Evolutionary conservation across 30 jellyfish, hydroid and myxozoan genomes (phyloP).

Genomic region (Turritopsis rubra): DNA sequence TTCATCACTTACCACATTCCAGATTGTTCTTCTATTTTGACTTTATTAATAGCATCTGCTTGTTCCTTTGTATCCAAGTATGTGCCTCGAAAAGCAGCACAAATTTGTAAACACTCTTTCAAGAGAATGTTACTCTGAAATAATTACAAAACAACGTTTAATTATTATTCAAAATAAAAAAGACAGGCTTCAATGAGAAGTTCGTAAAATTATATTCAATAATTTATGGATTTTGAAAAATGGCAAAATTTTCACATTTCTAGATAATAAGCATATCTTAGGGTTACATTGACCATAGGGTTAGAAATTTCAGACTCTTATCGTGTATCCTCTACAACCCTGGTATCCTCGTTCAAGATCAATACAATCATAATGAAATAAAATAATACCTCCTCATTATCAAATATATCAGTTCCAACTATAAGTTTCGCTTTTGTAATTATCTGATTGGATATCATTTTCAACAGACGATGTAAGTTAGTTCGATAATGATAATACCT

Average conservation of each 20-base stretch:
- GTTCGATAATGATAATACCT: conserved; percentile 51
- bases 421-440: conserved; percentile 50
- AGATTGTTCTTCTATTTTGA: conserved; percentile 51
- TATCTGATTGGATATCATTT: conserved; percentile 61
- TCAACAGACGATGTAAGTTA: conserved; percentile 43
- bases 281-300: too few relatives aligned
- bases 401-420: conserved; percentile 42
- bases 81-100: conserved; percentile 81
- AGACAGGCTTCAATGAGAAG: not conserved
- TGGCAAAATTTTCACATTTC: not conserved
- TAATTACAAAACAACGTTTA: not conserved
- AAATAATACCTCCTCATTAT: conserved; percentile 43
- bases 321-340: too few relatives aligned
- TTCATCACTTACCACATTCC: conserved; percentile 3
- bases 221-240: too few relatives aligned
- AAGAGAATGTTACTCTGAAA: conserved; percentile 51
- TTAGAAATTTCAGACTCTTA: too few relatives aligned
- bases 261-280: too few relatives aligned
- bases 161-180: too few relatives aligned
- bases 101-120: conserved; percentile 60
- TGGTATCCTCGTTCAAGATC: too few relatives aligned
- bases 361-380: not conserved
- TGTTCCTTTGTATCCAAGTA: conserved; percentile 70
- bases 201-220: too few relatives aligned
- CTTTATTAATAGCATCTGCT: conserved; percentile 63